phyloP scores from a whole-genome alignment of 2,113 vertebrate species.

The Leptobrachium leishanense region DNA sequence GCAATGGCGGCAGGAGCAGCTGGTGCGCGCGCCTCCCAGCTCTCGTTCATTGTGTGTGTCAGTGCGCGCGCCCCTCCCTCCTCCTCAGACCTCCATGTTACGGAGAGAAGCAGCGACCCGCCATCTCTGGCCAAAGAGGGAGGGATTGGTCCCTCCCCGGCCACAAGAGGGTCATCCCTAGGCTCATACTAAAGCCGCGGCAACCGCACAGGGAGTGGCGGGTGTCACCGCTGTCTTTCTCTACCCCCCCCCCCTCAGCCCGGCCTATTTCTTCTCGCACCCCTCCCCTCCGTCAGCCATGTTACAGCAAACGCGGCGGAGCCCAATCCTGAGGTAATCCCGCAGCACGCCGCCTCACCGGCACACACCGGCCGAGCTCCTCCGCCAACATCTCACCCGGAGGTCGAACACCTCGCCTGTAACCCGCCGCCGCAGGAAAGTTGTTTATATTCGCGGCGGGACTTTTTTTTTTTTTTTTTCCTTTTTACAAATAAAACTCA shows the following conservation, averaged over 20 bases:
- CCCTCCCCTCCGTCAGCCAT: constrained; percentile 84
- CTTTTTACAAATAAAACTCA: too few species aligned
- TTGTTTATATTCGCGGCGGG: too few species aligned
- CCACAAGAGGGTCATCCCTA: too few species aligned
- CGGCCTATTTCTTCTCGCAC: too few species aligned
- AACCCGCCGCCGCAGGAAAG: neutral
- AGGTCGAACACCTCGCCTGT: neutral
- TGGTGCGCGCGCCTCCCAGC: constrained; percentile 55
- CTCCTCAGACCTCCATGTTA: constrained; percentile 39
- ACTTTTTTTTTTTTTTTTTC: too few species aligned
- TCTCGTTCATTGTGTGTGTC: constrained; percentile 11
- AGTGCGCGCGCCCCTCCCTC: constrained; percentile 58
- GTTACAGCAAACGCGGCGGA: constrained; percentile 74
- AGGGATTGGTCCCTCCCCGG: constrained; percentile 10
- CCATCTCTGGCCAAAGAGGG: constrained; percentile 38
- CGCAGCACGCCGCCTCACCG: neutral
- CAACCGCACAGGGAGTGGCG: too few species aligned
- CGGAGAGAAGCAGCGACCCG: constrained; percentile 31
- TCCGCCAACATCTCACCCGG: neutral
- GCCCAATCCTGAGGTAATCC: constrained; percentile 57
- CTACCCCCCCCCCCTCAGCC: constrained; percentile 70
- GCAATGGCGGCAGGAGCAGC: constrained; percentile 28
- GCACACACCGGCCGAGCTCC: neutral
- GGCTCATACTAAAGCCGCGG: too few species aligned
- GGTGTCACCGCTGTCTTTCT: too few species aligned